A percentile compares a stretch with the other conserved stretches of the same genome.
phyloP scores from a whole-genome alignment of 2,888 invertebrate genomes.

The Pseudoips prasinana region DNA sequence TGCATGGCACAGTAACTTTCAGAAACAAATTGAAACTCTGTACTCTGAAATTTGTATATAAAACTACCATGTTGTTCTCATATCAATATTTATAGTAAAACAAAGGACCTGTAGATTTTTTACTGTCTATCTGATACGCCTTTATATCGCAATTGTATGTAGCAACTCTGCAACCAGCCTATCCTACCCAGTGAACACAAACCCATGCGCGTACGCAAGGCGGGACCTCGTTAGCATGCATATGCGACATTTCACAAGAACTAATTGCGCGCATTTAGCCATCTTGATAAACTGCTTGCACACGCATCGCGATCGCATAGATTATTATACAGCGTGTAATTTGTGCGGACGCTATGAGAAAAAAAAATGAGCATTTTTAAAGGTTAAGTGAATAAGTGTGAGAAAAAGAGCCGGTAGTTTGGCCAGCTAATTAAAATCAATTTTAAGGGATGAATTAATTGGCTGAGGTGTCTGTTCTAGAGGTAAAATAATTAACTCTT shows the following conservation, averaged over 20 bases:
- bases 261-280: constrained; percentile 80
- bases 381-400: constrained; percentile 7
- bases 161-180: neutral
- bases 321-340: constrained; percentile 36
- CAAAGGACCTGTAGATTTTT: no score
- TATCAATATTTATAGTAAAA: no score
- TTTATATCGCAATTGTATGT: no score
- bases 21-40: no score
- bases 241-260: constrained; percentile 79
- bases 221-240: constrained; percentile 77
- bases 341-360: constrained; percentile 39
- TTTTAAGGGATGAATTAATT: no score
- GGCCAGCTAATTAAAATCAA: neutral
- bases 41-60: no score
- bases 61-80: no score
- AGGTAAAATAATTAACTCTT: neutral
- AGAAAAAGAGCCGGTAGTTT: constrained; percentile 1
- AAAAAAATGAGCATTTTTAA: constrained; percentile 19
- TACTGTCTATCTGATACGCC: no score
- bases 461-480: no score
- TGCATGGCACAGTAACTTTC: no score
- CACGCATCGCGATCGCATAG: constrained; percentile 50
- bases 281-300: constrained; percentile 74
- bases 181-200: neutral
- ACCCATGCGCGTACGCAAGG: constrained; percentile 36